Evolutionary conservation across 2,797 vertebrate genomes (phyloP).

Genomic region (Sparidentex hasta): DNA sequence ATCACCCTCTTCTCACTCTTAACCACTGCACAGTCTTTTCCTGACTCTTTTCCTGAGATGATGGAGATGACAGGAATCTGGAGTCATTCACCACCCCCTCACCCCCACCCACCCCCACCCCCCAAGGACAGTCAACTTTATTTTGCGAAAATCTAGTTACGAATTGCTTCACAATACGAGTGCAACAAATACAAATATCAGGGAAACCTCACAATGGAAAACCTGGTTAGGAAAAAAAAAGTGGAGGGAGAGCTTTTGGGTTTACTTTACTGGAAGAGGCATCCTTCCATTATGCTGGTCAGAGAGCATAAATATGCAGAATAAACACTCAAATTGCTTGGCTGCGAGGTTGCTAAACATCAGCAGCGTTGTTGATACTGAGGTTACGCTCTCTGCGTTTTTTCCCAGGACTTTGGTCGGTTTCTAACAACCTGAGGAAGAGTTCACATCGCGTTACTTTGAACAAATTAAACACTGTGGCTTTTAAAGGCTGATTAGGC

Average conservation of each 20-base stretch:
- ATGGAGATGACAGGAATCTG: constrained; percentile 38
- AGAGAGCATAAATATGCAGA: constrained; percentile 17
- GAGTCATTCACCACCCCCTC: constrained; percentile 60
- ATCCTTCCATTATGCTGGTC: constrained; percentile 27
- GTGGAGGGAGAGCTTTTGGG: constrained; percentile 8
- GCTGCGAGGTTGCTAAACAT: constrained; percentile 11
- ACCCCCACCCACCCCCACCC: background rate
- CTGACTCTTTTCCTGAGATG: constrained; percentile 13
- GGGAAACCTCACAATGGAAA: constrained; percentile 24
- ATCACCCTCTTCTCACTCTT: constrained; percentile 46
- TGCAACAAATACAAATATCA: constrained; percentile 43
- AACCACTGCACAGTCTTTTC: constrained; percentile 7
- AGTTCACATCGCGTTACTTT: constrained; percentile 9
- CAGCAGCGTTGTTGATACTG: background rate
- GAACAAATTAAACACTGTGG: constrained; percentile 12
- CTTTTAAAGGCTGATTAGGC: constrained; percentile 1
- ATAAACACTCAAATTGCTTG: constrained; percentile 15
- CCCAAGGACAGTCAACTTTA: constrained; percentile 40
- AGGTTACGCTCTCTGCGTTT: background rate
- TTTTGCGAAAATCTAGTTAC: constrained; percentile 29
- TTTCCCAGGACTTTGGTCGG: background rate
- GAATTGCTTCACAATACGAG: constrained; percentile 37
- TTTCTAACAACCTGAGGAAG: constrained; percentile 12
- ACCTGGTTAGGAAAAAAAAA: constrained; percentile 28
- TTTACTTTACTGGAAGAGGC: constrained; percentile 29